A percentile compares a stretch with the other conserved stretches of the same genome.
Conservation (phyloP, 2,797 vertebrate genomes). For the Sebastes minor region DNA sequence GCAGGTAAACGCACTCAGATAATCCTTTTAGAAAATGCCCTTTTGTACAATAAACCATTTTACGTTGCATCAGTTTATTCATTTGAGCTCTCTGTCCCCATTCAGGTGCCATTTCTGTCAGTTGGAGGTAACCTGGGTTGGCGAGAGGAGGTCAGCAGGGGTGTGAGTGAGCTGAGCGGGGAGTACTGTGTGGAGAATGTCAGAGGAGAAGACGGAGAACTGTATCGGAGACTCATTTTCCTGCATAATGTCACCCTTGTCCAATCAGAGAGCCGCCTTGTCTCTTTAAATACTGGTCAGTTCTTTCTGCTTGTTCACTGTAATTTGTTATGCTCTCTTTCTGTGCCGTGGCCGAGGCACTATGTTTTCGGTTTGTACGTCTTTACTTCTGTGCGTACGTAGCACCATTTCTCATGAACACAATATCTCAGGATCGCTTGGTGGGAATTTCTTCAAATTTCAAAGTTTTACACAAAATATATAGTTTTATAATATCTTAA, state of each 20-base stretch:
- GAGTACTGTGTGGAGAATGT: constrained; percentile 93
- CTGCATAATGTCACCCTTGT: constrained; percentile 90
- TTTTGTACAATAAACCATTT: neutral
- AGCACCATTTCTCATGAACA: too few relatives aligned
- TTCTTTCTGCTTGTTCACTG: neutral
- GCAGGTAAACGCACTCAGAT: constrained; percentile 81
- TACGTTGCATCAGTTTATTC: neutral
- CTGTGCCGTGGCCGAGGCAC: too few relatives aligned
- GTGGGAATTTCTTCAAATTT: too few relatives aligned
- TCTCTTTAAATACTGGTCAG: constrained; percentile 64
- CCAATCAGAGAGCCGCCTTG: constrained; percentile 92
- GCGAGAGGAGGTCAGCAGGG: constrained; percentile 85
- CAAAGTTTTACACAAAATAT: neutral
- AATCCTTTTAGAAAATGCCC: neutral
- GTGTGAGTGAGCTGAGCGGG: constrained; percentile 88
- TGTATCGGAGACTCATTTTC: constrained; percentile 92
- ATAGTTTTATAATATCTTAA: neutral
- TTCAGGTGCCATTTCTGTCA: constrained; percentile 94
- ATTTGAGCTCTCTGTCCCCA: neutral
- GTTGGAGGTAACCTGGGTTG: constrained; percentile 93
- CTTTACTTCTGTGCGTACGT: too few relatives aligned
- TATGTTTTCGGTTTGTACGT: too few relatives aligned
- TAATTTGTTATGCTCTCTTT: neutral
- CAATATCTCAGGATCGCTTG: too few relatives aligned
- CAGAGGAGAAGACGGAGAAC: constrained; percentile 85